Conservation (phyloP, 2,797 vertebrate species). For the Tolypeutes matacus region DNA sequence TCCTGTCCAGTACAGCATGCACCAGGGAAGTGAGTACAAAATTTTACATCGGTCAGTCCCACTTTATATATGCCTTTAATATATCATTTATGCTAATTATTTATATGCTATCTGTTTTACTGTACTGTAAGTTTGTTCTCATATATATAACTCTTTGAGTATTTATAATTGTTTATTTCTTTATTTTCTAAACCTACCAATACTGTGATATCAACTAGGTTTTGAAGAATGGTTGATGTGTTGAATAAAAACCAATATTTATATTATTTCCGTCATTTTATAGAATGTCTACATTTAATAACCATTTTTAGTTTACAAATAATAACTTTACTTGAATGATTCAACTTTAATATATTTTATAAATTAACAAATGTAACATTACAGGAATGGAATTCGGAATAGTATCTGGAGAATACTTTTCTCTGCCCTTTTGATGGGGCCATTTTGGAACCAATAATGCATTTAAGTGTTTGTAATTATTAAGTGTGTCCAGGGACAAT, state of each 20-base stretch:
- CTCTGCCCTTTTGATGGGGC: not conserved
- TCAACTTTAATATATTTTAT: not conserved
- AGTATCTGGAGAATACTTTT: conserved; percentile 21
- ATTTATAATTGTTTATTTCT: not conserved
- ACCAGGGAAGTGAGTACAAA: not conserved
- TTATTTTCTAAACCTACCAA: conserved; percentile 30
- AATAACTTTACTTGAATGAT: not conserved
- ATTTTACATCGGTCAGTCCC: not conserved
- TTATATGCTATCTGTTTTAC: not conserved
- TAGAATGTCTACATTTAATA: not conserved
- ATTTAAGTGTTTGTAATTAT: conserved; percentile 77
- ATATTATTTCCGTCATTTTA: not conserved
- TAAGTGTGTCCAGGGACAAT: conserved; percentile 76
- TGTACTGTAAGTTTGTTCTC: not conserved
- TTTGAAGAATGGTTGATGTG: not conserved
- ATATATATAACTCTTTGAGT: conserved; percentile 22
- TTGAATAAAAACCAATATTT: not conserved
- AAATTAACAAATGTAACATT: not conserved
- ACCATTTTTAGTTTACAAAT: not conserved
- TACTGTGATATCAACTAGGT: not conserved
- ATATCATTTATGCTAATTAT: not conserved
- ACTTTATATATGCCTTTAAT: not conserved
- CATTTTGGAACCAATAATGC: conserved; percentile 77
- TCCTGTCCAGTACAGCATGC: not conserved
- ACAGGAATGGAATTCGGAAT: conserved; percentile 12